Evolutionary conservation across 2,797 vertebrate genomes (phyloP), one percentile per base, ranked within the genome.

Genomic region (Rhinogobio ventralis): DNA sequence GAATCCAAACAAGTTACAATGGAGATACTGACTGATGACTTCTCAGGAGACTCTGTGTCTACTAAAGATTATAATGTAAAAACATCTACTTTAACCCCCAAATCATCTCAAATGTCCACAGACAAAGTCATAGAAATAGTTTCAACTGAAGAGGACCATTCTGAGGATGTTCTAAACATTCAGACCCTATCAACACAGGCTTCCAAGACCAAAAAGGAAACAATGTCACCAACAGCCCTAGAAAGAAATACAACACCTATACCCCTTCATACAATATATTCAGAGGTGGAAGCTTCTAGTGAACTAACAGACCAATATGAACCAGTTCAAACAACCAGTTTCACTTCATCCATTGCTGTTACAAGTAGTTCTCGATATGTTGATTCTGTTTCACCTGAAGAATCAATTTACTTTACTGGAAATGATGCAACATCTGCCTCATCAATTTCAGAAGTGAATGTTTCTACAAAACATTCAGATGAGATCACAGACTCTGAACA

Each of bases 51-150:
- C 7, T 13, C 57, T 49, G 69, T 79, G 20, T 71, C 53, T 36
- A 81, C 62, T 13, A 84, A 90, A 79, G 87, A 83, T n/a, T 88
- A 85, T 87, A 42, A 36, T 77, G 2, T 67, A 8, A 71, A 90
- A 80, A 82, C 36, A 9, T 74, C 71, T 20, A 53, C 19, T 33
- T 51, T 71, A 85, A 66, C n/a, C 30, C 76, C 55, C 83, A 85
- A 78, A 13, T 11, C 51, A 82, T 62, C 76, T n/a, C 64, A 82
- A 76, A 55, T 79, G 53, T 83, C 80, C 19, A 82, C 57, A 82
- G 79, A 82, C 57, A 28, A 5, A 85, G 62, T 62, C 28, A 79
- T 57, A 83, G 45, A 10, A 46, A 82, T 33, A 11, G 14, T 30
- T 30, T 66, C 45, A 83, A 7, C 60, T 76, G 60, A 57, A 67